phyloP scores from a whole-genome alignment of 2,888 invertebrate species.

The Pandemis heparana region DNA sequence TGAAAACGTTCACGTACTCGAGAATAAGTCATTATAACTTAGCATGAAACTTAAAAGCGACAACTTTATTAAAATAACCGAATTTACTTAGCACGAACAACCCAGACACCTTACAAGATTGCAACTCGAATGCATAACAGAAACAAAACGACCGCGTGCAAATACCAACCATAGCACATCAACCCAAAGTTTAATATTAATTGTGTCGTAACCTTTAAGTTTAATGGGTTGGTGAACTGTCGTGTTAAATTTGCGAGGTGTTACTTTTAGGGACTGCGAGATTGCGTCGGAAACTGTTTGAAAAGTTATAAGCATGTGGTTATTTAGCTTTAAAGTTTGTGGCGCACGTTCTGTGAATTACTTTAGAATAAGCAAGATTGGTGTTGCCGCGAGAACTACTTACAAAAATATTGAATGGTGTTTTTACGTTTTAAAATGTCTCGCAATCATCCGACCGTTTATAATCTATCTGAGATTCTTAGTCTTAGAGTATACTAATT shows the following conservation, averaged over 20 bases:
- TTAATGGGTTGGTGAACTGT: constrained; percentile 24
- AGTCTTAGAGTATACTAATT: no score
- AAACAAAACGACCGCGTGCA: not conserved
- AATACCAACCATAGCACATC: constrained; percentile 7
- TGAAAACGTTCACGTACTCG: not conserved
- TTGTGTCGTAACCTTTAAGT: constrained; percentile 4
- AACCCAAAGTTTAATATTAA: constrained; percentile 16
- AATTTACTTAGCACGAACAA: constrained; percentile 25
- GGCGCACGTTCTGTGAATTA: constrained; percentile 22
- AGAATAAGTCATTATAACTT: constrained; percentile 25
- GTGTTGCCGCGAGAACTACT: not conserved
- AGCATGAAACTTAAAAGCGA: not conserved
- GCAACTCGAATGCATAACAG: constrained; percentile 27
- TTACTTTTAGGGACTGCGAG: constrained; percentile 35
- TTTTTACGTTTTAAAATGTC: no score
- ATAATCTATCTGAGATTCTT: no score
- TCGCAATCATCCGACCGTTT: no score
- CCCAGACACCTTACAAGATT: constrained; percentile 28
- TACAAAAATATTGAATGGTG: no score
- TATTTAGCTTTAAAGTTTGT: constrained; percentile 13
- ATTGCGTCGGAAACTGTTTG: constrained; percentile 12
- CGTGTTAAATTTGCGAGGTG: constrained; percentile 24
- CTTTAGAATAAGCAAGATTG: not conserved
- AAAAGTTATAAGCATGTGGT: constrained; percentile 35
- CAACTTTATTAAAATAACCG: constrained; percentile 23